Evolutionary conservation across 2,888 invertebrate species (phyloP).

Genomic region (Criorhina ranunculi): DNA sequence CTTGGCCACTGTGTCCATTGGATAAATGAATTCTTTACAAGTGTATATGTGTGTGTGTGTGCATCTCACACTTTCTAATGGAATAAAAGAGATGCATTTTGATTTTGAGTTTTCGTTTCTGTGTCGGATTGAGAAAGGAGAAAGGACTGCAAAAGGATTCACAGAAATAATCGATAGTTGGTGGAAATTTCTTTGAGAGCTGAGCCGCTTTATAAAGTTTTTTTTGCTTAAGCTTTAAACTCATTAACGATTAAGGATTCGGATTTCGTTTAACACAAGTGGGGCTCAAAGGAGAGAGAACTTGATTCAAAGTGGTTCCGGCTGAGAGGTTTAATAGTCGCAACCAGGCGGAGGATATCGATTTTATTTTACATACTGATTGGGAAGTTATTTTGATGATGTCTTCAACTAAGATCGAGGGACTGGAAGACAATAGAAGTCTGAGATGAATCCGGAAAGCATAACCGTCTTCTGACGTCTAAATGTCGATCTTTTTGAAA

Average conservation of each 20-base stretch:
- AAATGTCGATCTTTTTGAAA: too few relatives aligned
- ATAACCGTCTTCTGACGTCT: too few relatives aligned
- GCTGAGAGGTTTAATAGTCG: background rate
- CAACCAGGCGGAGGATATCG: background rate
- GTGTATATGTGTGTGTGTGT: slow-evolving; percentile 37
- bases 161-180: slow-evolving; percentile 48
- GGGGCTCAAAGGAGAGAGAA: background rate
- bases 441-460: too few relatives aligned
- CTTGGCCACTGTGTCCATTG: background rate
- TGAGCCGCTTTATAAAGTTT: slow-evolving; percentile 23
- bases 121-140: slow-evolving; percentile 7
- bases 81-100: slow-evolving; percentile 68
- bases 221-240: slow-evolving; percentile 26
- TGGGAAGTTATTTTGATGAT: background rate
- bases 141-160: background rate
- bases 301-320: background rate
- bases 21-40: slow-evolving; percentile 49
- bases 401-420: too few relatives aligned
- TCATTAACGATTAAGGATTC: slow-evolving; percentile 32
- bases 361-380: slow-evolving; percentile 2
- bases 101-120: slow-evolving; percentile 37
- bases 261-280: slow-evolving; percentile 16
- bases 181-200: slow-evolving; percentile 33
- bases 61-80: slow-evolving; percentile 61
- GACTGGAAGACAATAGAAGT: too few relatives aligned